These are phyloP conservation scores for Potorous gilbertii DNA, from an alignment of 2,797 vertebrate genomes.

Conservation along the genomic window DNA sequence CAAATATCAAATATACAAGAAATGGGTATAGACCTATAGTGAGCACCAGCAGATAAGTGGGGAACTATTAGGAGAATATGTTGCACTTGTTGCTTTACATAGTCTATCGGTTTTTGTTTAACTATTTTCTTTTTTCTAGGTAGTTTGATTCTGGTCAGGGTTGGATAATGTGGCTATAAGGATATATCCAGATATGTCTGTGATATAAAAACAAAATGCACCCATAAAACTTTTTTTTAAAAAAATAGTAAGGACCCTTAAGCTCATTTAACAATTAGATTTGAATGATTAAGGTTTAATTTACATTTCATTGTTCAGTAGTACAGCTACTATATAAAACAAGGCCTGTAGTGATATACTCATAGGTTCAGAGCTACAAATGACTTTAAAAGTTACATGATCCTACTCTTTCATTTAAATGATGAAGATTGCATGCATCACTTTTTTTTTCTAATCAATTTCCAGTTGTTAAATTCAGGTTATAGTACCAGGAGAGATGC, in stretches of 20 bases:
- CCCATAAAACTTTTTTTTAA: not conserved
- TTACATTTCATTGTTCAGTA: not conserved
- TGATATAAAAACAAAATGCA: not conserved
- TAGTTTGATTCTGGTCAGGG: not conserved
- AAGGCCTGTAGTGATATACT: not conserved
- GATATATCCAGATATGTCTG: not conserved
- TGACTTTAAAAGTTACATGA: not conserved
- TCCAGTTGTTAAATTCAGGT: not conserved
- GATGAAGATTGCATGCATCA: not conserved
- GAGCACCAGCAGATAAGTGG: not conserved
- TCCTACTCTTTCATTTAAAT: not conserved
- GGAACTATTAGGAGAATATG: not conserved
- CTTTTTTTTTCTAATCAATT: not conserved
- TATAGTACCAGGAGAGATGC: not conserved
- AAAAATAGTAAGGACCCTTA: not conserved
- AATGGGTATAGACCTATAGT: not conserved
- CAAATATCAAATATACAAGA: not conserved
- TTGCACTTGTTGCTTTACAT: not conserved
- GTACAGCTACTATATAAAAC: not conserved
- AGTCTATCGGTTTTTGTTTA: not conserved
- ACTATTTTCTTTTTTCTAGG: not conserved
- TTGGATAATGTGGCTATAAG: not conserved
- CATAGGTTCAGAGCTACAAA: not conserved
- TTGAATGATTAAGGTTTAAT: not conserved
- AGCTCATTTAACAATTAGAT: not conserved